A percentile compares a stretch with the other conserved stretches of the same genome.
These are phyloP conservation scores for Hemiscyllium ocellatum DNA, from an alignment of 2,113 vertebrate genomes.

Conservation along the genomic window DNA sequence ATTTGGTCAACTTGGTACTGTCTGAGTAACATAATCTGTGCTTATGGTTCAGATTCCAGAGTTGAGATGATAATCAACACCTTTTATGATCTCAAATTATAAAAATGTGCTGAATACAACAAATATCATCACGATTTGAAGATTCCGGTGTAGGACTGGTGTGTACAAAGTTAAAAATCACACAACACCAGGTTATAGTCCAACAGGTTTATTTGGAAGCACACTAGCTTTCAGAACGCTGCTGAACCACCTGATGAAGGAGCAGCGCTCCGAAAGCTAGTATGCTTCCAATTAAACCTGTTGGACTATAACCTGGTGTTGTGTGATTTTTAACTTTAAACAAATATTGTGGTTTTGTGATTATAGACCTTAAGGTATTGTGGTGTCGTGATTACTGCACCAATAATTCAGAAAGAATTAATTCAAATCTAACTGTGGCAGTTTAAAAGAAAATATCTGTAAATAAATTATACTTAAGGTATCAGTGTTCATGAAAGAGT, in stretches of 20 bases:
- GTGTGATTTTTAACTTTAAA: too few species aligned
- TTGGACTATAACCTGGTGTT: too few species aligned
- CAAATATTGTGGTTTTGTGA: neutral
- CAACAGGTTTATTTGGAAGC: too few species aligned
- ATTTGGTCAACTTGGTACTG: neutral
- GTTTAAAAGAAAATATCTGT: neutral
- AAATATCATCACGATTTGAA: too few species aligned
- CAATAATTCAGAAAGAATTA: neutral
- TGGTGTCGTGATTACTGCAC: neutral
- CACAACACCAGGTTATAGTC: too few species aligned
- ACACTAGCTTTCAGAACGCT: too few species aligned
- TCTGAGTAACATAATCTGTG: neutral
- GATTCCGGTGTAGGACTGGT: too few species aligned
- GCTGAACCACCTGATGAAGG: too few species aligned
- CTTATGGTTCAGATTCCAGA: neutral
- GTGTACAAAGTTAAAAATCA: too few species aligned
- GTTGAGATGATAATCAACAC: neutral
- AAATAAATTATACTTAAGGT: neutral
- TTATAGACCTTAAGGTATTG: neutral
- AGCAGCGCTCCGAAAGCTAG: too few species aligned
- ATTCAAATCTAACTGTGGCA: neutral
- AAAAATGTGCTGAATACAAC: neutral
- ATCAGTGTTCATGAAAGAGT: neutral
- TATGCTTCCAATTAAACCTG: too few species aligned
- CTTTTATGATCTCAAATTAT: neutral